Evolutionary conservation across 2,888 invertebrate species (phyloP).

Genomic region (Acleris laterana): DNA sequence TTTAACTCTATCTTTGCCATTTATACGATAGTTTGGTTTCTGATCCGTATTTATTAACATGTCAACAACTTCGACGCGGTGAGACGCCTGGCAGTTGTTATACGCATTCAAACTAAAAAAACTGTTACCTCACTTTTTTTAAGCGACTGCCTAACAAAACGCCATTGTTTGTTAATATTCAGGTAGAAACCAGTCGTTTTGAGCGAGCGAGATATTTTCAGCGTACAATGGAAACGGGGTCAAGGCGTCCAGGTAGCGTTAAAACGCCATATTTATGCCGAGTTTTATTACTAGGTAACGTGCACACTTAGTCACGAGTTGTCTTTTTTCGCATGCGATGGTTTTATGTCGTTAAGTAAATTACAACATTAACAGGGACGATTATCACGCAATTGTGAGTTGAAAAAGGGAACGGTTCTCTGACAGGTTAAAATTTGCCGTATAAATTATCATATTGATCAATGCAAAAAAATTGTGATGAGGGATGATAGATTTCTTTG

Average conservation of each 20-base stretch:
- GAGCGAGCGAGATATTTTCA: slow-evolving; percentile 20
- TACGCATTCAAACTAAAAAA: not conserved
- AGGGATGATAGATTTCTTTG: too few species aligned
- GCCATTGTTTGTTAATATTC: not conserved
- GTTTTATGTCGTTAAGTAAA: not conserved
- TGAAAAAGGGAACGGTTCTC: too few species aligned
- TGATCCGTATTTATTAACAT: too few species aligned
- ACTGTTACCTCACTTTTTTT: not conserved
- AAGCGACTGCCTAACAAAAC: not conserved
- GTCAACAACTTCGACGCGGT: too few species aligned
- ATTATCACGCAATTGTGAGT: too few species aligned
- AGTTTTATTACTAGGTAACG: slow-evolving; percentile 11
- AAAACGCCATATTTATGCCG: slow-evolving; percentile 14
- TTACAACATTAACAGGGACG: too few species aligned
- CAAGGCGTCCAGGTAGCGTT: slow-evolving; percentile 12
- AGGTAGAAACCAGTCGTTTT: slow-evolving; percentile 14
- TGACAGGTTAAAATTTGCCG: too few species aligned
- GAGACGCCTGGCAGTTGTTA: too few species aligned
- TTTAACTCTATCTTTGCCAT: too few species aligned
- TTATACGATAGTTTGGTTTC: too few species aligned
- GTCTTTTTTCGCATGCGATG: not conserved
- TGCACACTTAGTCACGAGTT: not conserved
- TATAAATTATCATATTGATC: too few species aligned
- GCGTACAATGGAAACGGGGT: slow-evolving; percentile 29
- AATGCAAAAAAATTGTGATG: too few species aligned